phyloP scores from a whole-genome alignment of 1,140 invertebrate genomes.

The Caenorhabditis brenneri region DNA sequence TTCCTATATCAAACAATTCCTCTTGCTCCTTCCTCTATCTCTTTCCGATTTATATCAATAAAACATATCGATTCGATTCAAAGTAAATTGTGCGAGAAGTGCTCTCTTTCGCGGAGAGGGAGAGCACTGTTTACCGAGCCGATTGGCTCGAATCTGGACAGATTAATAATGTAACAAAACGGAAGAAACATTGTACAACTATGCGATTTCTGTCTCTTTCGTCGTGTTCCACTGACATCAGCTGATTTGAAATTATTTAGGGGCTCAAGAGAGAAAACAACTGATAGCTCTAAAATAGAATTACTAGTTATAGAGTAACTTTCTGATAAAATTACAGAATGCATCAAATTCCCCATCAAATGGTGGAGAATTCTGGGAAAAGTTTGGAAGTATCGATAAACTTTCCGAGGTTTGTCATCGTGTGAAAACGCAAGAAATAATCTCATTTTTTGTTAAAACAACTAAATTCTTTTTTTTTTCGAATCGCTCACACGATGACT shows the following conservation, averaged over 20 bases:
- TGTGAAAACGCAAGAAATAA: neutral
- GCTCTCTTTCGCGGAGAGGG: too few relatives aligned
- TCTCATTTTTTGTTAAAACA: too few relatives aligned
- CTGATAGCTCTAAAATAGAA: too few relatives aligned
- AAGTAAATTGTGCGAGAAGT: neutral
- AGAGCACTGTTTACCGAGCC: neutral
- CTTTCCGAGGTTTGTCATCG: neutral
- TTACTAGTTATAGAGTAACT: too few relatives aligned
- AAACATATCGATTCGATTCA: neutral
- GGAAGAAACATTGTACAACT: too few relatives aligned
- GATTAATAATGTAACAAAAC: slow-evolving; percentile 39
- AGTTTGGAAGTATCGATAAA: slow-evolving; percentile 5
- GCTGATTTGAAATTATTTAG: neutral
- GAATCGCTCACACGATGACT: neutral
- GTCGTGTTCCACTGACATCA: neutral
- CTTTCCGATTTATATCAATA: too few relatives aligned
- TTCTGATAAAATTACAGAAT: neutral
- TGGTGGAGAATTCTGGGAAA: neutral
- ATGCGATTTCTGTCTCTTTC: neutral
- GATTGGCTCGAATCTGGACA: neutral
- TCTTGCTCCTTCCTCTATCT: too few relatives aligned
- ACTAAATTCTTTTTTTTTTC: too few relatives aligned
- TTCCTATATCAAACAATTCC: too few relatives aligned
- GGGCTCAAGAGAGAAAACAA: too few relatives aligned
- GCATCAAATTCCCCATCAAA: neutral